Percentiles rank a stretch among this genome's conserved stretches.
Evolutionary conservation across 2,888 invertebrate genomes (phyloP).

Genomic region (Drosophila peninsularis): DNA sequence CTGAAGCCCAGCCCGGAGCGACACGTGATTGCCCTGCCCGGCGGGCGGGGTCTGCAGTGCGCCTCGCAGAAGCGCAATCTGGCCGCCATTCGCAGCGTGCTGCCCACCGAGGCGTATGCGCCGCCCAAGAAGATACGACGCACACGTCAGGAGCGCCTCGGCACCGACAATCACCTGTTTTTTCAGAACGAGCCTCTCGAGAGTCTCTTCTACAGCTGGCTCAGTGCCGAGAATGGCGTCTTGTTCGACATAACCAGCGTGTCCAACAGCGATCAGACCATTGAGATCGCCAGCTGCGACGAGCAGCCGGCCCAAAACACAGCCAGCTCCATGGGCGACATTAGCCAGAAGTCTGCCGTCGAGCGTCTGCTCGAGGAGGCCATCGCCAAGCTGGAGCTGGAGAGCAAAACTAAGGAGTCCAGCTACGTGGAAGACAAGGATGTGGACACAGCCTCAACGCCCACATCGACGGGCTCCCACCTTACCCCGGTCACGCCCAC

Average conservation of each 20-base stretch:
- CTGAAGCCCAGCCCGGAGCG: conserved; percentile 71
- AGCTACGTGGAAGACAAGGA: conserved; percentile 49
- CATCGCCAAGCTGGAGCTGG: conserved; percentile 72
- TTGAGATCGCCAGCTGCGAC: conserved; percentile 57
- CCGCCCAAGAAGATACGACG: conserved; percentile 82
- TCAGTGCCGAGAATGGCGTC: conserved; percentile 77
- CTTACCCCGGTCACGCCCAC: conserved; percentile 25
- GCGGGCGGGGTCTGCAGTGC: conserved; percentile 20
- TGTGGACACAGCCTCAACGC: conserved; percentile 27
- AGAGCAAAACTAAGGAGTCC: conserved; percentile 45
- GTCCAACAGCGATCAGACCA: conserved; percentile 54
- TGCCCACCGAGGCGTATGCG: conserved; percentile 78
- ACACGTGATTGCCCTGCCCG: conserved; percentile 12
- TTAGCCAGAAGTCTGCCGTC: conserved; percentile 62
- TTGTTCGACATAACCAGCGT: conserved; percentile 73
- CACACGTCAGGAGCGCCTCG: conserved; percentile 71
- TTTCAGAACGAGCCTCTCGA: conserved; percentile 77
- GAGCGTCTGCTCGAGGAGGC: conserved; percentile 75
- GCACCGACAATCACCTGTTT: conserved; percentile 62
- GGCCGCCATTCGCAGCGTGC: conserved; percentile 55
- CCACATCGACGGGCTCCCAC: background rate
- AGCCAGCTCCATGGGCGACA: conserved; percentile 37
- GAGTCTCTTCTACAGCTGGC: conserved; percentile 81
- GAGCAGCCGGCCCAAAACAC: conserved; percentile 35
- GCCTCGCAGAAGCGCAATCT: conserved; percentile 65